These are phyloP conservation scores for Synergus umbraculus DNA, from an alignment of 2,888 invertebrate genomes.

Conservation along the genomic window DNA sequence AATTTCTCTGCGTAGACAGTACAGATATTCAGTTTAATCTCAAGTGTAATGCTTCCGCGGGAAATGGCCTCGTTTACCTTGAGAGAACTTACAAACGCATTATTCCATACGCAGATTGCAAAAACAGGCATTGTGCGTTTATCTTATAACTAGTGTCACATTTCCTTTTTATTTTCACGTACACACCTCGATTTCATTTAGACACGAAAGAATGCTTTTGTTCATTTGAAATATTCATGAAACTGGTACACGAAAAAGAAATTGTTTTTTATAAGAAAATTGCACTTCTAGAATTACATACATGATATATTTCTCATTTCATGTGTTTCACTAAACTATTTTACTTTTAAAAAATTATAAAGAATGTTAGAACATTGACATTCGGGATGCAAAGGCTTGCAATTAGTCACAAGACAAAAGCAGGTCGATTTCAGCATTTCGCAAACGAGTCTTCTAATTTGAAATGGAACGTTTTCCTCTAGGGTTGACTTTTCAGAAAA, in stretches of 20 bases:
- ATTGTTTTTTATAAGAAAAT: neutral
- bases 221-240: neutral
- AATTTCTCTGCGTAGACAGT: neutral
- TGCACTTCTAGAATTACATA: neutral
- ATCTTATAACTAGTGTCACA: neutral
- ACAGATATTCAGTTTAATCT: slow-evolving; percentile 11
- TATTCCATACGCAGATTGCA: neutral
- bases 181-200: neutral
- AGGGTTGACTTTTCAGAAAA: neutral
- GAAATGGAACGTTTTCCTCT: neutral
- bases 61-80: slow-evolving; percentile 25
- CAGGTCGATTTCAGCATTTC: neutral
- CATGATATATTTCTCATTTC: neutral
- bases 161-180: neutral
- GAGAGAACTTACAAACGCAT: neutral
- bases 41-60: neutral
- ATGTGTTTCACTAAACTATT: no score
- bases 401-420: neutral
- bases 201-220: neutral
- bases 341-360: neutral
- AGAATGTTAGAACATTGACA: neutral
- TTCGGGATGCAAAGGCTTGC: no score
- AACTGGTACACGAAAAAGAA: neutral
- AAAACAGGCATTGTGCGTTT: neutral
- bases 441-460: neutral